phyloP scores from a whole-genome alignment of 2,797 vertebrate genomes.

The Yasuhikotakia modesta region DNA sequence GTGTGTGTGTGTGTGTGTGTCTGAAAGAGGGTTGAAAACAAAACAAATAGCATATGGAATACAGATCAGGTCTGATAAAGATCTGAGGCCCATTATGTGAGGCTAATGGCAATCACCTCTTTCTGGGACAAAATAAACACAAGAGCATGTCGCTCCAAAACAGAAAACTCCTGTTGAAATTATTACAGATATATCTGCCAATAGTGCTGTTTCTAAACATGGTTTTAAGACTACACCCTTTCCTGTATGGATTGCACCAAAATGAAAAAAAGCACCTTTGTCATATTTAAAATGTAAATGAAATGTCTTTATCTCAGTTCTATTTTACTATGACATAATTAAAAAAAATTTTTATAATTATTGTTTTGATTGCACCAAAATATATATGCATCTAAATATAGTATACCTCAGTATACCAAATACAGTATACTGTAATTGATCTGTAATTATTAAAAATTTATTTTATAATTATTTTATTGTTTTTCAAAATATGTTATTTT shows the following conservation, averaged over 20 bases:
- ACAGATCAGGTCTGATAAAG: constrained; percentile 70
- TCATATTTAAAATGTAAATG: too few relatives aligned
- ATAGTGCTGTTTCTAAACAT: neutral
- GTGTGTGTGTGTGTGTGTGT: constrained; percentile 32
- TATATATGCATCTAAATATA: too few relatives aligned
- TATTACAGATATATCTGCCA: constrained; percentile 4
- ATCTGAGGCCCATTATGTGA: constrained; percentile 72
- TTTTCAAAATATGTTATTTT: too few relatives aligned
- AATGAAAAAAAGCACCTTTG: constrained; percentile 1
- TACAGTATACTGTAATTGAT: too few relatives aligned
- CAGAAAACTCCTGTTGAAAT: constrained; percentile 31
- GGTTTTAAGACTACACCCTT: neutral
- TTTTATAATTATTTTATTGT: too few relatives aligned
- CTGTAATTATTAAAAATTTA: too few relatives aligned
- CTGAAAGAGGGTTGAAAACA: constrained; percentile 18
- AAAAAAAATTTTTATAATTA: too few relatives aligned
- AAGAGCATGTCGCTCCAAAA: constrained; percentile 57
- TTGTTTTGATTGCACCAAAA: too few relatives aligned
- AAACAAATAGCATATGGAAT: constrained; percentile 70
- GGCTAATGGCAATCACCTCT: constrained; percentile 62
- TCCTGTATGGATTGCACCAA: neutral
- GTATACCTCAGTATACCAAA: too few relatives aligned
- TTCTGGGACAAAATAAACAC: constrained; percentile 69
- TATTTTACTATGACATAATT: too few relatives aligned
- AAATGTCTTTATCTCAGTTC: too few relatives aligned